These are phyloP conservation scores for Caenorhabditis uteleia DNA, from an alignment of 2,888 invertebrate species.

Conservation along the genomic window DNA sequence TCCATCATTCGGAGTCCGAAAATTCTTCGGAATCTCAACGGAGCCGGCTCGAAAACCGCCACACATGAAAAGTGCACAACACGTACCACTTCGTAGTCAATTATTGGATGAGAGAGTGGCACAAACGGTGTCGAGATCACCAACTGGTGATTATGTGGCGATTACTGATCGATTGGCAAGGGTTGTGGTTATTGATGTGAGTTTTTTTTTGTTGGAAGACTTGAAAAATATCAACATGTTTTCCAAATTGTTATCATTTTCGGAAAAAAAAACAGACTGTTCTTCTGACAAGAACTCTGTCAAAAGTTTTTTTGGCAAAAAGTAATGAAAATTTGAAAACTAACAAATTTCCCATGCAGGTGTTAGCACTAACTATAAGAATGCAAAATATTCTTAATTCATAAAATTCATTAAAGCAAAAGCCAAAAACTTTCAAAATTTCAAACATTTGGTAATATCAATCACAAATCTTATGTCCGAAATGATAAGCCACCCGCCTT, in stretches of 20 bases:
- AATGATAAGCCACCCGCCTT: too few relatives aligned
- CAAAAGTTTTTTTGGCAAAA: too few relatives aligned
- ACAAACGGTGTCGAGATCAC: constrained; percentile 23
- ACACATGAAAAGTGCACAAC: constrained; percentile 23
- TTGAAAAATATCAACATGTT: neutral
- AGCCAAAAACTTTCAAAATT: too few relatives aligned
- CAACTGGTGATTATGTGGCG: constrained; percentile 21
- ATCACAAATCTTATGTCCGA: too few relatives aligned
- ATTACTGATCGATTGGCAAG: constrained; percentile 76
- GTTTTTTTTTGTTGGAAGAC: constrained; percentile 7
- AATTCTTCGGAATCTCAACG: constrained; percentile 59
- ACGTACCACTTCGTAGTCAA: constrained; percentile 24
- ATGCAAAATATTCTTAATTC: too few relatives aligned
- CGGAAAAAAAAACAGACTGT: too few relatives aligned
- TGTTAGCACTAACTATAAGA: too few relatives aligned
- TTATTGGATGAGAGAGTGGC: constrained; percentile 32
- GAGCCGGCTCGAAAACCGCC: constrained; percentile 44
- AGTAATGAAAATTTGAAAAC: too few relatives aligned
- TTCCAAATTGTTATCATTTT: constrained; percentile 2
- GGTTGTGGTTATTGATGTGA: constrained; percentile 83
- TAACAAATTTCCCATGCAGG: too few relatives aligned
- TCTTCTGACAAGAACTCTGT: too few relatives aligned
- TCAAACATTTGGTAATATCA: too few relatives aligned
- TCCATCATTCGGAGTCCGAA: constrained; percentile 64
- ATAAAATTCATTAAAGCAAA: too few relatives aligned